Evolutionary conservation across 2,888 invertebrate species (phyloP).

Genomic region (Catonia carolina): DNA sequence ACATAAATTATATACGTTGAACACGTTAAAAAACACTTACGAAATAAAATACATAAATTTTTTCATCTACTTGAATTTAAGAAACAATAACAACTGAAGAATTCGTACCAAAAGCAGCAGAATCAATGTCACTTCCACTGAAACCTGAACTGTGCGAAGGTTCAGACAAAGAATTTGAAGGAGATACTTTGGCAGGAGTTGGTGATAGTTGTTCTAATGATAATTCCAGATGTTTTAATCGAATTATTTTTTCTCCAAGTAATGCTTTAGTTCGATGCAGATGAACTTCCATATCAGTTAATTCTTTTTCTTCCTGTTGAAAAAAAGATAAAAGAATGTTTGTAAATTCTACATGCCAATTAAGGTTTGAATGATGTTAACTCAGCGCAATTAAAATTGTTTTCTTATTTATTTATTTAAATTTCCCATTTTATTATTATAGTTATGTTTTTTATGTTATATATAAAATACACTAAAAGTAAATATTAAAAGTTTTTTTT

Average conservation of each 20-base stretch:
- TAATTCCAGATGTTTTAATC: conserved; percentile 70
- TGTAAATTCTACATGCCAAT: not conserved
- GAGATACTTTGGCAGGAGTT: conserved; percentile 36
- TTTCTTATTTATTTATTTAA: conserved; percentile 6
- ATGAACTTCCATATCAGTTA: conserved; percentile 78
- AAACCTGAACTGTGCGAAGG: conserved; percentile 46
- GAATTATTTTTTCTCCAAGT: conserved; percentile 74
- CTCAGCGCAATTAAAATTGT: not conserved
- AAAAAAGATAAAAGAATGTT: conserved; percentile 5
- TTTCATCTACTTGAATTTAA: too few species aligned
- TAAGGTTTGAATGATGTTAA: too few species aligned
- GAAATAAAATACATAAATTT: too few species aligned
- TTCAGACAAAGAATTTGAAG: conserved; percentile 48
- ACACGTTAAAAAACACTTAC: too few species aligned
- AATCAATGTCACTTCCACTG: conserved; percentile 60
- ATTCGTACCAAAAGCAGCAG: conserved; percentile 22
- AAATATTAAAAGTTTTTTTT: too few species aligned
- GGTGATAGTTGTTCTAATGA: conserved; percentile 59
- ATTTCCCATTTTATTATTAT: too few species aligned
- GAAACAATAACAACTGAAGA: not conserved
- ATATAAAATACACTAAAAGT: too few species aligned
- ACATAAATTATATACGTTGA: too few species aligned
- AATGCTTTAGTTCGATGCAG: conserved; percentile 72
- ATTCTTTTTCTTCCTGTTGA: conserved; percentile 70
- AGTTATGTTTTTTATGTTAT: too few species aligned